Conservation (phyloP, 2,113 vertebrate species). For the Microtus pennsylvanicus region DNA sequence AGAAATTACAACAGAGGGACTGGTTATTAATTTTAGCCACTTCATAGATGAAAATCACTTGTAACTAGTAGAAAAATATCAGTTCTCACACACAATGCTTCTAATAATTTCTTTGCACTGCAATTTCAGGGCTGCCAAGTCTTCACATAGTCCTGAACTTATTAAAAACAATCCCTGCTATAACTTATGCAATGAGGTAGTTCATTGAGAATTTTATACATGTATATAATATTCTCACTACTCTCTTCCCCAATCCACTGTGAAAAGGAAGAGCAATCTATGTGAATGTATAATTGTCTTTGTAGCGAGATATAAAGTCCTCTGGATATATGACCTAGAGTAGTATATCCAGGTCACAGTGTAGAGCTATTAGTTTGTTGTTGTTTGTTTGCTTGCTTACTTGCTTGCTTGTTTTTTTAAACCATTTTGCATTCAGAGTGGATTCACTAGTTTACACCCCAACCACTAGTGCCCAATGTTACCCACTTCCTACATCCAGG, state of each 20-base stretch:
- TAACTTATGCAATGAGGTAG: neutral
- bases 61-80: neutral
- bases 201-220: neutral
- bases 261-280: neutral
- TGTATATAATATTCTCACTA: neutral
- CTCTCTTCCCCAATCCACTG: neutral
- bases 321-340: neutral
- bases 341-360: neutral
- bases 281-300: neutral
- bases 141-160: neutral
- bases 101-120: neutral
- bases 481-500: neutral
- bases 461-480: neutral
- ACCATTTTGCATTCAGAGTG: neutral
- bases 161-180: neutral
- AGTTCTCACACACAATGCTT: neutral
- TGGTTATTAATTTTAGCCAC: neutral
- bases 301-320: neutral
- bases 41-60: neutral
- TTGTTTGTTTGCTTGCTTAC: too few relatives aligned
- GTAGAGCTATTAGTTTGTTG: neutral
- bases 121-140: neutral
- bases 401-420: neutral
- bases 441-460: neutral
- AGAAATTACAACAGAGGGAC: rapidly evolving